Evolutionary conservation across 2,797 vertebrate genomes (phyloP).

Genomic region (Gambusia yucatana): DNA sequence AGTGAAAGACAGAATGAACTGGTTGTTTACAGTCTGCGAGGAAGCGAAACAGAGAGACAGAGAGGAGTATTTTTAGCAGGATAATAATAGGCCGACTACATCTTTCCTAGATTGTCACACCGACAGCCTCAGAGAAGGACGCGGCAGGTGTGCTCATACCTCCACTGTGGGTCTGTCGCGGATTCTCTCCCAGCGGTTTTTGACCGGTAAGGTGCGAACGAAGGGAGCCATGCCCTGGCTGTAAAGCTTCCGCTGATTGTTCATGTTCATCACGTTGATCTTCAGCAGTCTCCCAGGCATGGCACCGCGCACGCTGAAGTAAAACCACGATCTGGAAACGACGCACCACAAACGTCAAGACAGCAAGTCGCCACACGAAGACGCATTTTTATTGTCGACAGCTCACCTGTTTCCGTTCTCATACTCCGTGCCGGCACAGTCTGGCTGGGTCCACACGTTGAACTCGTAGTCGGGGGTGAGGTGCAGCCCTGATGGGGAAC

Average conservation of each 20-base stretch:
- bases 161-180: slow-evolving; percentile 89
- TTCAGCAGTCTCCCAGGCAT: slow-evolving; percentile 90
- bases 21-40: slow-evolving; percentile 89
- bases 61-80: slow-evolving; percentile 21
- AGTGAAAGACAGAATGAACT: slow-evolving; percentile 94
- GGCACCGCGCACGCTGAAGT: slow-evolving; percentile 91
- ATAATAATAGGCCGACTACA: slow-evolving; percentile 26
- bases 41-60: slow-evolving; percentile 16
- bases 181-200: slow-evolving; percentile 92
- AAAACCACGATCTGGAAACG: slow-evolving; percentile 92
- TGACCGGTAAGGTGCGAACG: slow-evolving; percentile 88
- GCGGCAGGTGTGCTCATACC: slow-evolving; percentile 68
- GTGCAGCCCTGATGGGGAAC: slow-evolving; percentile 43
- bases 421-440: slow-evolving; percentile 91
- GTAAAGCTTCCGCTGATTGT: slow-evolving; percentile 97
- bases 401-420: slow-evolving; percentile 93
- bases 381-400: background rate
- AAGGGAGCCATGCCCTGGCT: slow-evolving; percentile 97
- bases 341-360: background rate
- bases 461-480: slow-evolving; percentile 88
- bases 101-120: slow-evolving; percentile 10
- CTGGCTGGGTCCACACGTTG: slow-evolving; percentile 93
- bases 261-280: slow-evolving; percentile 97
- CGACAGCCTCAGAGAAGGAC: background rate
- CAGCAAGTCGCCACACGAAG: rapidly evolving